phyloP scores from a whole-genome alignment of 2,113 vertebrate species.

The Hypanus sabinus region DNA sequence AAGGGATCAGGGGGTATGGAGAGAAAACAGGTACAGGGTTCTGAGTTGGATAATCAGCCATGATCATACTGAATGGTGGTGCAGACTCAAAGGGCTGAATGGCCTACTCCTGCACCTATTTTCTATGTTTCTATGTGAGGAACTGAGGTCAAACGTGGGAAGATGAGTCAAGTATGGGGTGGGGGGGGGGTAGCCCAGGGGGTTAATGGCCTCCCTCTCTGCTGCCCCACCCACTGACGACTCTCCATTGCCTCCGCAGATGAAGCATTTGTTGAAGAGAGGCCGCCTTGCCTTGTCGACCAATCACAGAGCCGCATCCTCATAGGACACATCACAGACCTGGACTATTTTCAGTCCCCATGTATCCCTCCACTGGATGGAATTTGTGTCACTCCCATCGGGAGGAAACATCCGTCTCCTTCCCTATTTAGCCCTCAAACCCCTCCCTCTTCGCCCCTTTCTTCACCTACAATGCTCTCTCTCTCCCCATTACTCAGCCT shows the following conservation, averaged over 20 bases:
- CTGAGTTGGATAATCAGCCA: no score
- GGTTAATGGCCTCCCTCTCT: background rate
- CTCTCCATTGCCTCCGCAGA: conserved; percentile 49
- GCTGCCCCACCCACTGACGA: no score
- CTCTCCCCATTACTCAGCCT: background rate
- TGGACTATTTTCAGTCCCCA: conserved; percentile 57
- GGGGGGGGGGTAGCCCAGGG: no score
- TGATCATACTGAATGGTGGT: no score
- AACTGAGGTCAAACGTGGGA: no score
- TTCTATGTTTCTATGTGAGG: no score
- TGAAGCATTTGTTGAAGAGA: conserved; percentile 76
- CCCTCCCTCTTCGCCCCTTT: background rate
- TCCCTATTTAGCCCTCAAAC: background rate
- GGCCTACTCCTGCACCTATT: no score
- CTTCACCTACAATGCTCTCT: conserved; percentile 46
- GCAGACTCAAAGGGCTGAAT: no score
- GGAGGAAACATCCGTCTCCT: no score
- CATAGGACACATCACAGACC: conserved; percentile 62
- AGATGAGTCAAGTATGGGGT: no score
- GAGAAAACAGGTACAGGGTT: no score
- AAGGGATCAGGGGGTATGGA: no score
- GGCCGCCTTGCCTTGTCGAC: conserved; percentile 55
- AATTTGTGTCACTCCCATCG: background rate
- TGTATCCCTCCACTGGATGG: background rate
- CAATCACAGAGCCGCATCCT: conserved; percentile 63